Conservation (phyloP, 53 echinoderm and acorn worm genomes). For the Mesocentrotus franciscanus region DNA sequence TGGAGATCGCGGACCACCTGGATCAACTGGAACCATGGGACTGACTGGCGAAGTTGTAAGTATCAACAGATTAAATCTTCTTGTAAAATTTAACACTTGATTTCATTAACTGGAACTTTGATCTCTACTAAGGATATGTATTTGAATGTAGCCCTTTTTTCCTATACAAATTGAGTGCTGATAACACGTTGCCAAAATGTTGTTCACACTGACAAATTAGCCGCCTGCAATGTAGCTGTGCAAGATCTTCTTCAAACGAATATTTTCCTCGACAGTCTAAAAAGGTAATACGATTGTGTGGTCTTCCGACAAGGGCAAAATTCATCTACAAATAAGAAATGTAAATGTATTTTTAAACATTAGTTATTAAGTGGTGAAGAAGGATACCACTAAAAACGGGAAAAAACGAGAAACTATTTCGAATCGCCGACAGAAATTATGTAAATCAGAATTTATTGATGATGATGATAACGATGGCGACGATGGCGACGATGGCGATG, state of each 20-base stretch:
- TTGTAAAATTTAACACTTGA: neutral
- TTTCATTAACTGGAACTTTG: neutral
- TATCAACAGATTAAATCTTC: neutral
- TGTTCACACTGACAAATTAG: neutral
- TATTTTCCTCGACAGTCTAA: neutral
- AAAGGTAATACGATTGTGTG: neutral
- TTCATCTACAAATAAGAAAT: too few relatives aligned
- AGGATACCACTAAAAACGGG: too few relatives aligned
- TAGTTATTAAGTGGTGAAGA: too few relatives aligned
- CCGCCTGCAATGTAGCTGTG: neutral
- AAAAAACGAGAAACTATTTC: too few relatives aligned
- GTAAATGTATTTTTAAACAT: too few relatives aligned
- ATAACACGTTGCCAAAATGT: neutral
- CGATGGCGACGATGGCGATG: too few relatives aligned
- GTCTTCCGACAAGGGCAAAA: too few relatives aligned
- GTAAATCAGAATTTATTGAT: too few relatives aligned
- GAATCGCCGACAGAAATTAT: too few relatives aligned
- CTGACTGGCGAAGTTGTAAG: conserved; percentile 40
- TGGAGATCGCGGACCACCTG: conserved; percentile 76
- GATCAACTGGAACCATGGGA: conserved; percentile 66
- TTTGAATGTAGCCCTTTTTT: too few relatives aligned
- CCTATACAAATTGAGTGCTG: neutral
- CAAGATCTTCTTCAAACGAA: neutral
- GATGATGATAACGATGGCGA: too few relatives aligned
- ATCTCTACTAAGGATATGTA: too few relatives aligned